A percentile compares a stretch with the other conserved stretches of the same genome.
Evolutionary conservation across 2,888 invertebrate genomes (phyloP).

Genomic region (Digitonthophagus gazella): DNA sequence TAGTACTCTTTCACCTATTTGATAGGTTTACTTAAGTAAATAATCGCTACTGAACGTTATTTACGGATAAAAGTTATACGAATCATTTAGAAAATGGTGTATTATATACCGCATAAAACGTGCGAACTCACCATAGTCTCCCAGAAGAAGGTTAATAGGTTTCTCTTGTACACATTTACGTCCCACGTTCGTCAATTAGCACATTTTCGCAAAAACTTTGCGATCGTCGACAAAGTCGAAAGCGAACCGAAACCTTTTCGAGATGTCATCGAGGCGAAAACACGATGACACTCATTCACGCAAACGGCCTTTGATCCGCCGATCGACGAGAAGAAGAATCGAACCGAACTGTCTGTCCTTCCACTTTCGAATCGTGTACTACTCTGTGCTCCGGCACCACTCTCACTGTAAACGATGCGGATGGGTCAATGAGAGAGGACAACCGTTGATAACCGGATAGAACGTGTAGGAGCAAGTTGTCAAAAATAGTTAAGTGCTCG

Average conservation of each 20-base stretch:
- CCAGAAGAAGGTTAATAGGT: neutral
- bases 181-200: neutral
- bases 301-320: neutral
- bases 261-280: neutral
- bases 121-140: neutral
- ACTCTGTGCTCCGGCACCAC: neutral
- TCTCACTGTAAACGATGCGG: neutral
- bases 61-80: too few relatives aligned
- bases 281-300: neutral
- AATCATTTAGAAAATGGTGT: too few relatives aligned
- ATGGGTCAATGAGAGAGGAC: neutral
- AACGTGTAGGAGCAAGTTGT: neutral
- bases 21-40: too few relatives aligned
- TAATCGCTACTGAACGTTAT: too few relatives aligned
- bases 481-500: neutral
- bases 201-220: neutral
- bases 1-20: too few relatives aligned
- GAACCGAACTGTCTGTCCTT: conserved; percentile 30
- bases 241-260: neutral
- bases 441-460: neutral
- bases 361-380: conserved; percentile 32
- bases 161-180: neutral
- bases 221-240: neutral
- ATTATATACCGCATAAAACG: too few relatives aligned
- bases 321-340: neutral